A percentile compares a stretch with the other conserved stretches of the same genome.
phyloP scores from a whole-genome alignment of 1,140 invertebrate species.

The Stratiolaelaps scimitus region DNA sequence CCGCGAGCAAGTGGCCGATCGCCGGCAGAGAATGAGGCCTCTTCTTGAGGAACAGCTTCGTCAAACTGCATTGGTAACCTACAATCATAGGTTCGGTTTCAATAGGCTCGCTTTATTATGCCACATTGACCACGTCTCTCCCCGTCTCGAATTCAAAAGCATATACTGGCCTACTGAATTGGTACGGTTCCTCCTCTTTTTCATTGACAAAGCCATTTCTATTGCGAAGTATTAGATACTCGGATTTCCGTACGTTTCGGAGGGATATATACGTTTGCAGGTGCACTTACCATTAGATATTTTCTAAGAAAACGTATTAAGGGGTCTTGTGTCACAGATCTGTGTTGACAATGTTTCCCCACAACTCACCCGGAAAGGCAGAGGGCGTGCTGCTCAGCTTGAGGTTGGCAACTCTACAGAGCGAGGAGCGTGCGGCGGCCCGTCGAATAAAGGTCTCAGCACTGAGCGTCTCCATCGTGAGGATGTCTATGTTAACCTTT shows the following conservation, averaged over 20 bases:
- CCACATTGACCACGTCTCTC: no score
- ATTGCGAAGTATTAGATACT: neutral
- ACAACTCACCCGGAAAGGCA: constrained; percentile 2
- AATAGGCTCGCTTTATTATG: no score
- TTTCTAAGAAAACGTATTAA: no score
- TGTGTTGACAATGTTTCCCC: neutral
- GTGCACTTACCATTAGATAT: no score
- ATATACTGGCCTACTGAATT: no score
- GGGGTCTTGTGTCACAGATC: no score
- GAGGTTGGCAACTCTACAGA: neutral
- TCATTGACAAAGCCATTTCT: neutral
- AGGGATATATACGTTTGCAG: no score
- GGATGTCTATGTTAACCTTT: no score
- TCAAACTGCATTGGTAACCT: constrained; percentile 36
- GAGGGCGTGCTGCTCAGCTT: neutral
- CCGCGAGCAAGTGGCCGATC: constrained; percentile 37
- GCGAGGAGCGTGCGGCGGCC: neutral
- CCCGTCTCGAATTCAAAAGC: no score
- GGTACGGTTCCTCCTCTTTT: neutral
- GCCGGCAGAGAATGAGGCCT: constrained; percentile 35
- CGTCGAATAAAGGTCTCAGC: constrained; percentile 4
- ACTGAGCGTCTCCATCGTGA: constrained; percentile 15
- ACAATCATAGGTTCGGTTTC: no score
- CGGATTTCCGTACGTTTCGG: neutral
- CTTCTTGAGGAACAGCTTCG: constrained; percentile 37